These are phyloP conservation scores for Eclectus roratus DNA, from an alignment of 2,113 vertebrate species.

Conservation along the genomic window DNA sequence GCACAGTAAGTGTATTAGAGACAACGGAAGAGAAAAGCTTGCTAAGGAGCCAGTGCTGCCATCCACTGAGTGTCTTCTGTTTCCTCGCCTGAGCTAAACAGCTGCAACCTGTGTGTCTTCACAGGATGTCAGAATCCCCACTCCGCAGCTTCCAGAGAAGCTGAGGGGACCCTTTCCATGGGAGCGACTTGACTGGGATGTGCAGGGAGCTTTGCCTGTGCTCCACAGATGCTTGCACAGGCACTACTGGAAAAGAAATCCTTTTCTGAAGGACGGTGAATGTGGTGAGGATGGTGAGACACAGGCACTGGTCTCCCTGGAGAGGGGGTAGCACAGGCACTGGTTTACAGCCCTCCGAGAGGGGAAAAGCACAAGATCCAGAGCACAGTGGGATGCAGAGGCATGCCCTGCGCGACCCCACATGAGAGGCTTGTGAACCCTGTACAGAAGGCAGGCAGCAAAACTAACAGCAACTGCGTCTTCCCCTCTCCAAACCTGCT, in stretches of 20 bases:
- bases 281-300: neutral
- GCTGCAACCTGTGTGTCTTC: neutral
- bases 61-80: conserved; percentile 9
- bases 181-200: neutral
- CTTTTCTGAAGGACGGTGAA: neutral
- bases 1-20: neutral
- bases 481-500: accelerated
- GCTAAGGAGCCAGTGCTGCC: neutral
- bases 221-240: accelerated
- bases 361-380: accelerated
- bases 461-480: accelerated
- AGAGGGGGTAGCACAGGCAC: neutral
- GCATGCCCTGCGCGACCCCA: neutral
- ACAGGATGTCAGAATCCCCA: neutral
- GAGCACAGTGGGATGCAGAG: neutral
- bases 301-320: neutral
- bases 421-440: accelerated
- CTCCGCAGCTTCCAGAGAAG: neutral
- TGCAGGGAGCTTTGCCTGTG: accelerated
- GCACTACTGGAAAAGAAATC: neutral
- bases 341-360: neutral
- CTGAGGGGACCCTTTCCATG: accelerated
- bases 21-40: neutral
- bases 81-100: neutral
- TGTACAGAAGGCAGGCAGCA: accelerated